These are phyloP conservation scores for Tethea ocularis DNA, from an alignment of 2,888 invertebrate genomes.

Conservation along the genomic window DNA sequence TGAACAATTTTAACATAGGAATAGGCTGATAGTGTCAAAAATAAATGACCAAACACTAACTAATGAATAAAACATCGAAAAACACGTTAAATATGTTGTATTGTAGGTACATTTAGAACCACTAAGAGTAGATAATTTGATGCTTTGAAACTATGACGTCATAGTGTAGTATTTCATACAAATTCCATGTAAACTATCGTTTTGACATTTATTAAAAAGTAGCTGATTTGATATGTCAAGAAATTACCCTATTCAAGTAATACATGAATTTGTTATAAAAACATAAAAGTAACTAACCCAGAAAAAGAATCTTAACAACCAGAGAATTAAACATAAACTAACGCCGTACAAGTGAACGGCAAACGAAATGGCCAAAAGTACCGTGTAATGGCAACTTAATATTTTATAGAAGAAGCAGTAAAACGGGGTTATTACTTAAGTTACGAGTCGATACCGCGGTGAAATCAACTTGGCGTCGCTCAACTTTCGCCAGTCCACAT, in stretches of 20 bases:
- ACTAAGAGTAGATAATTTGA: too few species aligned
- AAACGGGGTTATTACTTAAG: slow-evolving; percentile 15
- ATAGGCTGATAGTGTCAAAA: too few species aligned
- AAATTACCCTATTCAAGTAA: too few species aligned
- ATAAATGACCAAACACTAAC: too few species aligned
- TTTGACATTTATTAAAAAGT: too few species aligned
- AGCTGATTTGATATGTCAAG: too few species aligned
- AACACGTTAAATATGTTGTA: too few species aligned
- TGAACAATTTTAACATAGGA: background rate
- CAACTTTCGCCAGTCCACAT: slow-evolving; percentile 43
- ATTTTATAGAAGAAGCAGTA: slow-evolving; percentile 7
- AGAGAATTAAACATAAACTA: background rate
- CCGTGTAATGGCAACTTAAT: slow-evolving; percentile 5
- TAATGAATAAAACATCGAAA: too few species aligned
- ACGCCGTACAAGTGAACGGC: background rate
- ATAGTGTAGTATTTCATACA: too few species aligned
- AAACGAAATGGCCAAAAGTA: slow-evolving; percentile 5
- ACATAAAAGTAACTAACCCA: background rate
- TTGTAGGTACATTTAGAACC: too few species aligned
- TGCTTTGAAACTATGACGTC: too few species aligned
- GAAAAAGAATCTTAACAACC: background rate
- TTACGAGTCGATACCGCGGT: slow-evolving; percentile 23
- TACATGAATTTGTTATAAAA: background rate
- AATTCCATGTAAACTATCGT: too few species aligned
- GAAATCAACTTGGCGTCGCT: slow-evolving; percentile 36